Conservation (phyloP, 2,797 vertebrate species). For the Echeneis naucrates region DNA sequence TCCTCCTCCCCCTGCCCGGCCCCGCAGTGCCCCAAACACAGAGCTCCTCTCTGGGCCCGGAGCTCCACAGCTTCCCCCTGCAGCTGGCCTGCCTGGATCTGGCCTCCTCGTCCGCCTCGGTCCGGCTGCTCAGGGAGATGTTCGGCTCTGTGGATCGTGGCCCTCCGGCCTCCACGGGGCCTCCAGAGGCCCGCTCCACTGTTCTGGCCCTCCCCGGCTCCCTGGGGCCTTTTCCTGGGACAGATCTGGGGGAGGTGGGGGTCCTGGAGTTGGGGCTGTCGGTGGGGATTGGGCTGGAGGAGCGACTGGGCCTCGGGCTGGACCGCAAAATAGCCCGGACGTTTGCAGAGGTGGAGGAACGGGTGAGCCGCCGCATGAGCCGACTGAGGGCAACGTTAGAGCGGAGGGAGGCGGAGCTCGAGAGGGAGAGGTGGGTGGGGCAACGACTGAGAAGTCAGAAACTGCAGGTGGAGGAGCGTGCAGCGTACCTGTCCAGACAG, state of each 20-base stretch:
- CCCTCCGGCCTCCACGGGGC: neutral
- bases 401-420: conserved; percentile 83
- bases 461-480: conserved; percentile 67
- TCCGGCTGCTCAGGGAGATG: conserved; percentile 55
- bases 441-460: conserved; percentile 64
- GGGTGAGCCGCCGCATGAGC: conserved; percentile 82
- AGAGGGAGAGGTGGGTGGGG: conserved; percentile 27
- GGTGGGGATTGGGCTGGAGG: conserved; percentile 64
- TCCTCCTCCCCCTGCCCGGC: conserved; percentile 57
- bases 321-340: conserved; percentile 78
- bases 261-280: conserved; percentile 45
- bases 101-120: conserved; percentile 56
- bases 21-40: conserved; percentile 13
- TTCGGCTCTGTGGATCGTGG: conserved; percentile 3
- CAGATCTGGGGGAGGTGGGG: neutral
- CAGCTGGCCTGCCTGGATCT: conserved; percentile 69
- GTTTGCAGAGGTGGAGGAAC: conserved; percentile 86
- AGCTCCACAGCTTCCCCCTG: conserved; percentile 18
- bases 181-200: neutral
- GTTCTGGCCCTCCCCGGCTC: conserved; percentile 52
- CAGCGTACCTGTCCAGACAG: conserved; percentile 65
- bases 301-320: conserved; percentile 80
- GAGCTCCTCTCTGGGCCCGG: conserved; percentile 29
- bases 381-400: conserved; percentile 81
- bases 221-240: conserved; percentile 9